A percentile compares a stretch with the other conserved stretches of the same genome.
These are phyloP conservation scores for Spialia ferax DNA, from an alignment of 2,888 invertebrate genomes.

Conservation along the genomic window DNA sequence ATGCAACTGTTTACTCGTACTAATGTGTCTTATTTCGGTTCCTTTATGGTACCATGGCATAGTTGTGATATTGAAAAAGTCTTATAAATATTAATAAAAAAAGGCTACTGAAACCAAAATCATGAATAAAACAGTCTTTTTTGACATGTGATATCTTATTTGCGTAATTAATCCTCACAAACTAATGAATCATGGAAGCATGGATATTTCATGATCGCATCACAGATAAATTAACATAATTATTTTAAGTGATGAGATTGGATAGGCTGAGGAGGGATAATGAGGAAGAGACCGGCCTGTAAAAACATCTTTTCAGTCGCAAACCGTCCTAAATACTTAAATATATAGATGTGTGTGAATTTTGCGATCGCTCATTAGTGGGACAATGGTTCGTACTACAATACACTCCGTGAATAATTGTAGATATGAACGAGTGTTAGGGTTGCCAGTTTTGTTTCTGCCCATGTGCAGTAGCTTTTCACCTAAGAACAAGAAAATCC, in stretches of 20 bases:
- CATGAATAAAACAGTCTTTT: too few species aligned
- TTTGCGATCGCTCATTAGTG: constrained; percentile 78
- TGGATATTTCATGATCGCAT: neutral
- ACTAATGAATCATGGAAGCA: neutral
- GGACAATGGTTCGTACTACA: constrained; percentile 70
- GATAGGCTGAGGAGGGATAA: constrained; percentile 31
- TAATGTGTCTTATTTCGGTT: constrained; percentile 2
- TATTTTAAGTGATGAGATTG: constrained; percentile 1
- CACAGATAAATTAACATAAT: constrained; percentile 26
- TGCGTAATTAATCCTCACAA: neutral
- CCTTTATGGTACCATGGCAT: too few species aligned
- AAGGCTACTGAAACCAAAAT: too few species aligned
- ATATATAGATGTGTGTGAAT: constrained; percentile 58
- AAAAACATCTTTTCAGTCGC: constrained; percentile 53
- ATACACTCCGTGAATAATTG: constrained; percentile 53
- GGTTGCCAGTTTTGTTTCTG: constrained; percentile 3
- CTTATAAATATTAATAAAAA: too few species aligned
- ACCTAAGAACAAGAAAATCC: too few species aligned
- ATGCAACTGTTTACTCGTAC: neutral
- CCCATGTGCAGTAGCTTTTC: too few species aligned
- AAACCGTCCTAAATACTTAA: constrained; percentile 38
- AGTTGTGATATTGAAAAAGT: too few species aligned
- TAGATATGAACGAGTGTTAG: constrained; percentile 46
- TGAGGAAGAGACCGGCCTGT: constrained; percentile 40
- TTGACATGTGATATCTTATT: neutral